phyloP scores from a whole-genome alignment of 2,797 vertebrate species.

The Haliaeetus albicilla region DNA sequence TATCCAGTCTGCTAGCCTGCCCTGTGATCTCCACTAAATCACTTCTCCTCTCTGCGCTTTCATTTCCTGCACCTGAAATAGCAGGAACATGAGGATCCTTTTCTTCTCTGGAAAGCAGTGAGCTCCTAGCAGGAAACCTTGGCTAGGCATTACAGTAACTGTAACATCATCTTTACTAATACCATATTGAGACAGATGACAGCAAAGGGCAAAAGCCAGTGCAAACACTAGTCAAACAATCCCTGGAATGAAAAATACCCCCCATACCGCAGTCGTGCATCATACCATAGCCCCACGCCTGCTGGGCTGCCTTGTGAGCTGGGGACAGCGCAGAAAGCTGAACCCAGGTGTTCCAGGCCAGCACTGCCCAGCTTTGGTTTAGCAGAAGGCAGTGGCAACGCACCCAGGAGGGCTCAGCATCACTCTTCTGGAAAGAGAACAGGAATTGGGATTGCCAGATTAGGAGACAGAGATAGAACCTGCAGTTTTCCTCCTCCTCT shows the following conservation, averaged over 20 bases:
- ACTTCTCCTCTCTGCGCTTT: not conserved
- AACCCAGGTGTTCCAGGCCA: not conserved
- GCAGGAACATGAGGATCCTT: not conserved
- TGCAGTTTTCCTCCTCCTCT: not conserved
- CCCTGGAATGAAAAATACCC: not conserved
- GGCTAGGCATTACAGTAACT: not conserved
- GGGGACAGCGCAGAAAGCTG: not conserved
- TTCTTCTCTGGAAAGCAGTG: not conserved
- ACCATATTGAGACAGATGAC: not conserved
- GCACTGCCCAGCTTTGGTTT: not conserved
- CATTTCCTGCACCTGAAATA: conserved; percentile 33
- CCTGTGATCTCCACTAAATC: not conserved
- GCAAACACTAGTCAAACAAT: not conserved
- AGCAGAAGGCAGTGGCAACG: not conserved
- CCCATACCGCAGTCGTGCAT: not conserved
- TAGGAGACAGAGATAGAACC: not conserved
- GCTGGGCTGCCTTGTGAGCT: not conserved
- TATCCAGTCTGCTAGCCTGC: not conserved
- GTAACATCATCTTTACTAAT: not conserved
- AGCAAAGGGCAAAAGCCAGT: not conserved
- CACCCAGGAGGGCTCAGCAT: not conserved
- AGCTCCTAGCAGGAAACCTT: not conserved
- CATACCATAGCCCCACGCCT: not conserved
- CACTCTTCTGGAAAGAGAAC: not conserved
- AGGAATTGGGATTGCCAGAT: not conserved